phyloP scores from a whole-genome alignment of 1,140 invertebrate genomes.

The Aricia agestis region DNA sequence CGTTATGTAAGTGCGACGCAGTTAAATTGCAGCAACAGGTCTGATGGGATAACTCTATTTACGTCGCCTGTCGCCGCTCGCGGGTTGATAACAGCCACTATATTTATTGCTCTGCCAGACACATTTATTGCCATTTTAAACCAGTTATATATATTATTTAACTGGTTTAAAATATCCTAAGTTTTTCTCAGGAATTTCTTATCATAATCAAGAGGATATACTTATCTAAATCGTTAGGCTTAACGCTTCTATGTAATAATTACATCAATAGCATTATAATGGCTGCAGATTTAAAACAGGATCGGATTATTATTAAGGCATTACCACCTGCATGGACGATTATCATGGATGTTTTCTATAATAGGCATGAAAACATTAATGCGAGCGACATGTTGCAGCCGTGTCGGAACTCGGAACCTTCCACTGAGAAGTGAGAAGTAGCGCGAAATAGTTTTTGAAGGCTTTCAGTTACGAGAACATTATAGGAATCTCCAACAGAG shows the following conservation, averaged over 20 bases:
- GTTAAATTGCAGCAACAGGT: not conserved
- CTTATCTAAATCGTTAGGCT: not conserved
- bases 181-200: not conserved
- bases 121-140: not conserved
- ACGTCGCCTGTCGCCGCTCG: not conserved
- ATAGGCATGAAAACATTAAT: not conserved
- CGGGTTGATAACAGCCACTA: not conserved
- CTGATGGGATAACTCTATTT: conserved; percentile 3
- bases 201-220: not conserved
- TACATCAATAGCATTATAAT: not conserved
- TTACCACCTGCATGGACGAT: too few relatives aligned
- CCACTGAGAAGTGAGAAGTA: too few relatives aligned
- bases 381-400: not conserved
- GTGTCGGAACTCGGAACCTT: not conserved
- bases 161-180: too few relatives aligned
- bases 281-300: not conserved
- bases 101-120: not conserved
- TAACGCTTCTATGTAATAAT: not conserved
- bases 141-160: not conserved
- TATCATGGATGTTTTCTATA: not conserved
- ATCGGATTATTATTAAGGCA: not conserved
- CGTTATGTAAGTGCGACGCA: not conserved
- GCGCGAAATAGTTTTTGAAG: too few relatives aligned
- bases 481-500: too few relatives aligned
- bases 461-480: too few relatives aligned